Base-by-base conservation (phyloP, 2,888 invertebrate species). In the Heliconius hortense region DNA sequence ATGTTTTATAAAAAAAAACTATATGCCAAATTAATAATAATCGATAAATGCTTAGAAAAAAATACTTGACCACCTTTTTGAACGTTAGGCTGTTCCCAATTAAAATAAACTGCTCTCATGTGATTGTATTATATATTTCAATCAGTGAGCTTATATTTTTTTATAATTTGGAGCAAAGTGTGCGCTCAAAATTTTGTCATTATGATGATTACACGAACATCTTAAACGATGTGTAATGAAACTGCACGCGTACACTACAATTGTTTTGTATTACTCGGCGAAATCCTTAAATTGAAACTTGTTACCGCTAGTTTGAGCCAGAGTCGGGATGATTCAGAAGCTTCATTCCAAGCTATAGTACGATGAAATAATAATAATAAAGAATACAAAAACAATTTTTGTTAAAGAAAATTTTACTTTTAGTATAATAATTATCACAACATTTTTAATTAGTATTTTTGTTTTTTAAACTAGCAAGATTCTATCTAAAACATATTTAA, bases 201-300 rank as follows among this genome's bases (percentile, higher is more conserved):
- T n/a, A 56, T 18, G 53, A 53, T 69, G 53, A 53, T 69, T n/a
- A 56, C 35, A 56, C n/a, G 24, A 59, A 59, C 53, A 64, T 70
- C 64, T 56, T 73, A 72, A 21, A 75, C 75, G 43, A 67, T 73
- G 82, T 78, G 84, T 87, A 88, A 89, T 88, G 80, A 83, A 87
- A 82, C 83, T 79, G 82, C 81, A 70, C 79, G 68, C 79, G 70
- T 62, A 80, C 75, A 66, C 86, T 82, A 86, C 89, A 91, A 92
- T 92, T 92, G 90, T 88, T 89, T 88, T 87, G 89, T 88, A 90
- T 89, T 87, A 87, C 85, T 85, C 83, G 80, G 87, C 84, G 82
- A 86, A 88, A 87, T 85, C 84, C 84, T 84, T 88, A 86, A 89
- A 92, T 91, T 91, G 87, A 87, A 88, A 87, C 93, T 84, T 78